Evolutionary conservation across 1,140 invertebrate genomes (phyloP), one percentile per base, ranked within the genome.

Genomic region (Drosophila takahashii): DNA sequence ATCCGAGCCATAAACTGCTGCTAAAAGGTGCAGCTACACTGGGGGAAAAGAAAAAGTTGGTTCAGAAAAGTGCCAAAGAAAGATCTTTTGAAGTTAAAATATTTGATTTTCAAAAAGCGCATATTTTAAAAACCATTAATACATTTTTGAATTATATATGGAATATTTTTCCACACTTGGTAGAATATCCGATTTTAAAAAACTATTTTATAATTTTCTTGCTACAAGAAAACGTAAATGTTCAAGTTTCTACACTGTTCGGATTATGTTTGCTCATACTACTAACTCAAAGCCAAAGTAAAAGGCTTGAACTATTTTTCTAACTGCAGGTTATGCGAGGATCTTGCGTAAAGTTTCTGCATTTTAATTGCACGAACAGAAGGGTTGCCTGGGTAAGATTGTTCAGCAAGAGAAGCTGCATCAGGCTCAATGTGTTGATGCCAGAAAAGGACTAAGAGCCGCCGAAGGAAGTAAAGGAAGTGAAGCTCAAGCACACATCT

Each of bases 321-420:
- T 11, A 18, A 34, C n/a, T 67, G 59, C 16, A 44, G 22, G 10
- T 37, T n/a, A 27, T 62, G 51, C 9, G 52, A 26, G 32, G 41
- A 32, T 42, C 48, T 61, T 47, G 64, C 22, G 59, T 62, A 72
- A 65, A 85, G 77, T 74, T 69, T 58, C 45, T 81, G 79, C 79
- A 76, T 87, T 87, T 86, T 87, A 87, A 86, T 87, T 87, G 81
- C 79, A 58, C 26, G 48, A 71, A 48, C 58, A 64, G 67, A 67
- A 81, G 47, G 26, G n/a, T 6, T 22, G 16, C 18, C 4, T 18
- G 11, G 41, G 48, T 51, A 57, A 65, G 61, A 47, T 47, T 48
- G n/a, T 64, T 66, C 29, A 16, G 34, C 36, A 18, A 39, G 34
- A 61, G 67, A 13, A 62, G 54, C 39, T 37, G 42, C 22, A 22